Base-by-base conservation (phyloP, 2,797 vertebrate species). In the Clamator glandarius region DNA sequence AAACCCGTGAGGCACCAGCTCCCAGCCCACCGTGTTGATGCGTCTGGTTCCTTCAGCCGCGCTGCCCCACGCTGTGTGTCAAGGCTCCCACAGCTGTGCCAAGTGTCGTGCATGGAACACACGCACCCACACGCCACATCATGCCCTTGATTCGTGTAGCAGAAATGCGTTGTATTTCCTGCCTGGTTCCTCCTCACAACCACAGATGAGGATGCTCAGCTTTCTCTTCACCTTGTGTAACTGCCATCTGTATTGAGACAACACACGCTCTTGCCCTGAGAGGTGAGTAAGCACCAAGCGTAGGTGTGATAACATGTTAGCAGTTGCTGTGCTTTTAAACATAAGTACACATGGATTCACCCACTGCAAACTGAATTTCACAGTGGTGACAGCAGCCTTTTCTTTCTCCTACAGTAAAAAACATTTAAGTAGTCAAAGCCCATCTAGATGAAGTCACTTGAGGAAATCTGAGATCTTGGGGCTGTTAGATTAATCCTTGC, bases 31-130 rank as follows among this genome's bases (percentile, higher is more conserved):
- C 2, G 68, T 15, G 26, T 2, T 25, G 39, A 4, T 15, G 33
- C 29, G 2, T 10, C 8, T 10, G 51, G 28, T 20, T 64, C 21
- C 41, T 67, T 28, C 28, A 9, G 54, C 31, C 0, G 0, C 9
- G 6, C 1, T 1, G 41, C 31, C 48, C 36, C 0, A 0, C 5
- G 31, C 44, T 25, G 55, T 11, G 31, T 59, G 6, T 4, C 0
- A 1, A 23, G 58, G 66, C 50, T 58, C 74, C n/a, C 1, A 0
- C 17, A 12, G 80, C 57, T 26, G 21, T 41, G 76, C 59, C 3
- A 16, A 6, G 25, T 15, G 25, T 28, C 52, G 44, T 36, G 33
- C 0, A 0, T 23, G 41, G 16, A 28, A 11, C 1, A 26, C 23
- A 36, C 31, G 24, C 23, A 41, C 31, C 4, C 25, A 5, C 64